Percentiles rank a stretch among this genome's conserved stretches.
These are phyloP conservation scores for Oncorhynchus gorbuscha DNA, from an alignment of 2,113 vertebrate species.

Conservation along the genomic window DNA sequence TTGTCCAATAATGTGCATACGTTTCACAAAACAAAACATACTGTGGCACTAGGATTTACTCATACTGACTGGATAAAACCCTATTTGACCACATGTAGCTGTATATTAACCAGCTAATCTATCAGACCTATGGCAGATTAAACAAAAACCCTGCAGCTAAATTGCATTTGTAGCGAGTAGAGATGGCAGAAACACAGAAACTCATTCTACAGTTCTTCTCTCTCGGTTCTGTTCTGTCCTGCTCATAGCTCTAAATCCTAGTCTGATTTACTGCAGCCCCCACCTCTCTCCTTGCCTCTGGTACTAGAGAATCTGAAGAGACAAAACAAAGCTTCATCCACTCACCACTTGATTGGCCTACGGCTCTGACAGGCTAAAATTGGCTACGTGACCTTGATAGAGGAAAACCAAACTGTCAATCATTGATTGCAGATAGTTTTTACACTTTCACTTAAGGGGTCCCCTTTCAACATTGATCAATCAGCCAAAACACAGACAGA, in stretches of 20 bases:
- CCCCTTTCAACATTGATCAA: slow-evolving; percentile 68
- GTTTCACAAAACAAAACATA: slow-evolving; percentile 39
- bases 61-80: slow-evolving; percentile 27
- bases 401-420: slow-evolving; percentile 61
- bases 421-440: slow-evolving; percentile 61
- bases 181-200: slow-evolving; percentile 22
- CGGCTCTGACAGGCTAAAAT: slow-evolving; percentile 47
- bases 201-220: slow-evolving; percentile 19
- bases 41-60: slow-evolving; percentile 2
- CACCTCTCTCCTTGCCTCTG: slow-evolving; percentile 36
- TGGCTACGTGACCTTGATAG: slow-evolving; percentile 66
- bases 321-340: slow-evolving; percentile 39
- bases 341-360: slow-evolving; percentile 44
- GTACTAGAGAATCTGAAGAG: slow-evolving; percentile 29
- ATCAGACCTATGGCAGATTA: not conserved
- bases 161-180: not conserved
- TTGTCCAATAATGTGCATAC: slow-evolving; percentile 14
- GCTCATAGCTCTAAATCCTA: slow-evolving; percentile 29
- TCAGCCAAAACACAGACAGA: slow-evolving; percentile 54
- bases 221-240: not conserved
- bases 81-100: slow-evolving; percentile 8
- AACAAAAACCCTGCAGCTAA: not conserved
- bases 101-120: not conserved
- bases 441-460: slow-evolving; percentile 62
- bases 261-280: slow-evolving; percentile 42